Evolutionary conservation across 2,113 vertebrate genomes (phyloP).

Genomic region (Poeciliopsis occidentalis): DNA sequence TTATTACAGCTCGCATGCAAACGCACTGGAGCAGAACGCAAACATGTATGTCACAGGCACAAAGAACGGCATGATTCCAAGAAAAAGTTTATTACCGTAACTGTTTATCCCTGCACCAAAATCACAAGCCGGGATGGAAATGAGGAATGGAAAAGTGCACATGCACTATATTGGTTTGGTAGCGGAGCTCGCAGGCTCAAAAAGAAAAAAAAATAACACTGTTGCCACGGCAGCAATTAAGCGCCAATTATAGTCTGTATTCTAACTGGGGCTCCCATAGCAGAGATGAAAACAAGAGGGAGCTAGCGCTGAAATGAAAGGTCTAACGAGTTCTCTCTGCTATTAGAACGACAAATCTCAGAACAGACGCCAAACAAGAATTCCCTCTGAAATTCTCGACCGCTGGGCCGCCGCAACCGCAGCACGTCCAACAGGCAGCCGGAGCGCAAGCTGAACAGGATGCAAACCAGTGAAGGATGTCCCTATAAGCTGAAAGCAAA

Average conservation of each 20-base stretch:
- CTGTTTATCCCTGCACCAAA: constrained; percentile 4
- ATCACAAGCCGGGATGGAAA: constrained; percentile 11
- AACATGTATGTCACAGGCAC: not conserved
- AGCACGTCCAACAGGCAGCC: constrained; percentile 44
- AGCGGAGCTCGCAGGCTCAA: constrained; percentile 50
- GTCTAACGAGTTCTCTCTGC: constrained; percentile 12
- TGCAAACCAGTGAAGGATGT: not conserved
- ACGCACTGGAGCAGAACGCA: constrained; percentile 22
- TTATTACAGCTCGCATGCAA: constrained; percentile 31
- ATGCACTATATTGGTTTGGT: constrained; percentile 39
- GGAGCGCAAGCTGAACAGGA: not conserved
- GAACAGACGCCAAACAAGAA: not conserved
- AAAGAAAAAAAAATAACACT: constrained; percentile 47
- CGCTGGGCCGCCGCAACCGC: constrained; percentile 20
- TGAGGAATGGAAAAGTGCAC: not conserved
- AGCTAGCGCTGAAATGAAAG: constrained; percentile 30
- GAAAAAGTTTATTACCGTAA: not conserved
- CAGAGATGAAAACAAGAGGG: constrained; percentile 35
- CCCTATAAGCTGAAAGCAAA: not conserved
- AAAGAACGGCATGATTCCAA: not conserved
- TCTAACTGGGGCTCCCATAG: constrained; percentile 50
- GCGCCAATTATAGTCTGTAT: constrained; percentile 72
- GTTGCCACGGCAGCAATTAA: constrained; percentile 80
- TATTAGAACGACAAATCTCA: constrained; percentile 38
- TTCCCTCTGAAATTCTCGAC: constrained; percentile 5